A percentile compares a stretch with the other conserved stretches of the same genome.
Evolutionary conservation across 2,113 vertebrate genomes (phyloP).

Genomic region (Tympanuchus pallidicinctus): DNA sequence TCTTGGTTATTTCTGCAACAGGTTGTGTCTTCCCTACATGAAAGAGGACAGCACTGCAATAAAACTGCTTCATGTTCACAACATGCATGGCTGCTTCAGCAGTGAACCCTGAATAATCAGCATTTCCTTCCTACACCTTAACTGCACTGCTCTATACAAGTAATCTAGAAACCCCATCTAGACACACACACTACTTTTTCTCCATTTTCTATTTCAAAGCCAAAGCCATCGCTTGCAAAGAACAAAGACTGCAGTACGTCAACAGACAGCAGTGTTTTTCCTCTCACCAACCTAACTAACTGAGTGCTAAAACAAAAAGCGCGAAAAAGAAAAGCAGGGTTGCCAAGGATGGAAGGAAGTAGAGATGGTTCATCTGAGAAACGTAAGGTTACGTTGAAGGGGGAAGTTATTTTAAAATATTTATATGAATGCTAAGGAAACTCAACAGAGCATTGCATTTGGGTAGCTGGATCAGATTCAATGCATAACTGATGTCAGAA

Average conservation of each 20-base stretch:
- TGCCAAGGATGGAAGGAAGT: not conserved
- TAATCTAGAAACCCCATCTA: not conserved
- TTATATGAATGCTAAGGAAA: slow-evolving; percentile 7
- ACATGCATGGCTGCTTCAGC: not conserved
- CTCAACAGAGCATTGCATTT: not conserved
- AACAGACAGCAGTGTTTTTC: not conserved
- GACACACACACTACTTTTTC: not conserved
- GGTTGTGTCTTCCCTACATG: not conserved
- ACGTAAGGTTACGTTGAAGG: rapidly evolving
- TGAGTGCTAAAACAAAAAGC: not conserved
- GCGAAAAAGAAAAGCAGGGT: not conserved
- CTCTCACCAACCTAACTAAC: not conserved
- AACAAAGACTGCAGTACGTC: not conserved
- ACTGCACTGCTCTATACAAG: not conserved
- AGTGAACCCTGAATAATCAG: not conserved
- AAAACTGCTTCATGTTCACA: not conserved
- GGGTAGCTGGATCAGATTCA: not conserved
- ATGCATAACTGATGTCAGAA: not conserved
- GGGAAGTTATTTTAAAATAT: slow-evolving; percentile 44
- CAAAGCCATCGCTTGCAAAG: not conserved
- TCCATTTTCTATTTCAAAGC: not conserved
- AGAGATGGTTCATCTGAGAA: not conserved
- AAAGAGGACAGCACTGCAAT: not conserved
- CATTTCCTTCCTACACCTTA: not conserved
- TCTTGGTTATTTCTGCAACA: not conserved